These are phyloP conservation scores for Masticophis lateralis DNA, from an alignment of 2,797 vertebrate species.

Conservation along the genomic window DNA sequence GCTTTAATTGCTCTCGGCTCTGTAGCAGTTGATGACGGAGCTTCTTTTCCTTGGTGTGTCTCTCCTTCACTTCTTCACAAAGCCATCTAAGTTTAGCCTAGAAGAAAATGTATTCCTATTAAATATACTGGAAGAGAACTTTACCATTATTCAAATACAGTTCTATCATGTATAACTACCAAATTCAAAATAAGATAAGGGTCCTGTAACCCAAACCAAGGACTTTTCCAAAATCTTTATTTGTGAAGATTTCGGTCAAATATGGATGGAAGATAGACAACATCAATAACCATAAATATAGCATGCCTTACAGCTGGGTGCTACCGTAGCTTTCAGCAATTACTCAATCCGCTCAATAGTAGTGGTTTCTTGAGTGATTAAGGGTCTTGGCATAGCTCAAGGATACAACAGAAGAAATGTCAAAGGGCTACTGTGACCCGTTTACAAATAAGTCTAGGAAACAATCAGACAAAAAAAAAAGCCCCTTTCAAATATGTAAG, in stretches of 20 bases:
- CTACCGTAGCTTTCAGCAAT: neutral
- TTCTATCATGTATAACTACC: neutral
- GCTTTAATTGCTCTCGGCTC: conserved; percentile 80
- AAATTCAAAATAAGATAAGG: neutral
- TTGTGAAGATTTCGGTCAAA: neutral
- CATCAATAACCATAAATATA: neutral
- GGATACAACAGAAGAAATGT: neutral
- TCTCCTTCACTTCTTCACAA: conserved; percentile 85
- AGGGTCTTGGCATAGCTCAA: neutral
- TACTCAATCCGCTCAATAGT: neutral
- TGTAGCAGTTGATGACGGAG: conserved; percentile 76
- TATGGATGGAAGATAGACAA: neutral
- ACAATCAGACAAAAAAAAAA: neutral
- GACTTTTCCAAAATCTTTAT: neutral
- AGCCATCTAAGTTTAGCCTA: conserved; percentile 91
- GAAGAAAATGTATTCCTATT: neutral
- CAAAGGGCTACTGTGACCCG: neutral
- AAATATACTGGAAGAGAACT: conserved; percentile 23
- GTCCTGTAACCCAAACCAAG: neutral
- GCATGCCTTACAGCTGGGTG: neutral
- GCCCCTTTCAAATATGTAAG: neutral
- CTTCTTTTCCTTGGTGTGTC: conserved; percentile 76
- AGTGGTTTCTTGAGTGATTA: neutral
- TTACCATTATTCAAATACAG: neutral
- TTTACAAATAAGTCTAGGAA: neutral